Percentiles rank a stretch among this genome's conserved stretches.
phyloP scores from a whole-genome alignment of 2,113 vertebrate genomes.

The Leiothrix lutea region DNA sequence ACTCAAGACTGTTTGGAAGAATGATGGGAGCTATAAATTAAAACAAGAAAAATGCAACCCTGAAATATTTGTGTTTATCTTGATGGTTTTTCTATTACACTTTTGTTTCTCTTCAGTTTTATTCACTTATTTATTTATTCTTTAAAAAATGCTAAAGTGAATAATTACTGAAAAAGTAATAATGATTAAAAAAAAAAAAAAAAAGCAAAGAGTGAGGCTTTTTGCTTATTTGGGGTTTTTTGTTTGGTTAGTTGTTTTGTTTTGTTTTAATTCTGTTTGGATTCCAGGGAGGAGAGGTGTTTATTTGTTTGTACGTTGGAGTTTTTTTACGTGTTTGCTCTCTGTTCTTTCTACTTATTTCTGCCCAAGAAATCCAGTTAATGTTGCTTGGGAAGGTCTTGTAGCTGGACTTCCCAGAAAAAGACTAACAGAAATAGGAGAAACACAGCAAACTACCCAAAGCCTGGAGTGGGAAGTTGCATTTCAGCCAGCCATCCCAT shows the following conservation, averaged over 20 bases:
- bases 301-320: background rate
- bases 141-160: background rate
- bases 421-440: background rate
- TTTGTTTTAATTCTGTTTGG: background rate
- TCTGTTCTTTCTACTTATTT: background rate
- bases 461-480: background rate
- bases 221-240: too few relatives aligned
- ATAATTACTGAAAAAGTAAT: background rate
- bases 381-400: background rate
- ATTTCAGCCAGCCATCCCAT: background rate
- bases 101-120: background rate
- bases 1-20: background rate
- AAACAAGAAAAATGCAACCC: background rate
- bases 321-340: background rate
- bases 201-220: background rate
- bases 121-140: background rate
- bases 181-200: background rate
- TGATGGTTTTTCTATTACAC: background rate
- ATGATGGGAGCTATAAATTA: background rate
- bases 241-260: too few relatives aligned
- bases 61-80: background rate
- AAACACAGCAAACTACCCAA: background rate
- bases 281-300: fast-evolving
- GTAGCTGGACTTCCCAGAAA: background rate
- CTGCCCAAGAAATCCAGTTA: background rate